Percentiles rank a stretch among this genome's conserved stretches.
Evolutionary conservation across 2,797 vertebrate genomes (phyloP).

Genomic region (Petrocephalus schoutedeni): DNA sequence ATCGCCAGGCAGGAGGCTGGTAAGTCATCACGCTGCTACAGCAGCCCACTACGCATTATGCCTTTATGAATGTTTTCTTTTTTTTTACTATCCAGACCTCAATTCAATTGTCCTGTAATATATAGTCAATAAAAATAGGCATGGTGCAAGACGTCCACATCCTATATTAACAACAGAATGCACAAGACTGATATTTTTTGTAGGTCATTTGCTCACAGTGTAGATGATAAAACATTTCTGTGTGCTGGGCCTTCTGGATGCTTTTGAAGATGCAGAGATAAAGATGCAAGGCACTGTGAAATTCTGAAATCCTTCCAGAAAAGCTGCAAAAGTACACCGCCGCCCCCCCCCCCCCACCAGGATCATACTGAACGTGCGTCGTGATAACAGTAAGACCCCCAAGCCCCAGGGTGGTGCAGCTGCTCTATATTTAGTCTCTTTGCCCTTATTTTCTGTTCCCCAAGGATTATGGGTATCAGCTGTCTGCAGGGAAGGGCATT

Average conservation of each 20-base stretch:
- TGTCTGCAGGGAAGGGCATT: constrained; percentile 14
- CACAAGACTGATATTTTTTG: background rate
- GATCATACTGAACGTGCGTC: constrained; percentile 18
- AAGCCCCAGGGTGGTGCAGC: constrained; percentile 23
- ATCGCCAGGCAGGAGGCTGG: constrained; percentile 20
- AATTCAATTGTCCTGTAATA: constrained; percentile 30
- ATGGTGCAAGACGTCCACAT: constrained; percentile 8
- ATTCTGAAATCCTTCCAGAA: constrained; percentile 1
- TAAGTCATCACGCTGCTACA: background rate
- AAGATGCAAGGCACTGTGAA: background rate
- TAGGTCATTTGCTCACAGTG: background rate
- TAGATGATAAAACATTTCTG: background rate
- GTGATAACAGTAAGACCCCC: constrained; percentile 26
- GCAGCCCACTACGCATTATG: background rate
- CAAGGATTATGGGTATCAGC: constrained; percentile 30
- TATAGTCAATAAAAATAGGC: constrained; percentile 28
- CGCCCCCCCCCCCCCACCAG: background rate
- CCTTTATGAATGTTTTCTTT: background rate
- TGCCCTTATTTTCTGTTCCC: constrained; percentile 43
- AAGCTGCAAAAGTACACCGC: constrained; percentile 1
- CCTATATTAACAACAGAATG: background rate
- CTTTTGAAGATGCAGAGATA: background rate
- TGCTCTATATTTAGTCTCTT: constrained; percentile 38
- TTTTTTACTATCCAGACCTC: background rate
- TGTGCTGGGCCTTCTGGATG: background rate